phyloP scores from a whole-genome alignment of 2,113 vertebrate species.

The Dipodomys merriami region DNA sequence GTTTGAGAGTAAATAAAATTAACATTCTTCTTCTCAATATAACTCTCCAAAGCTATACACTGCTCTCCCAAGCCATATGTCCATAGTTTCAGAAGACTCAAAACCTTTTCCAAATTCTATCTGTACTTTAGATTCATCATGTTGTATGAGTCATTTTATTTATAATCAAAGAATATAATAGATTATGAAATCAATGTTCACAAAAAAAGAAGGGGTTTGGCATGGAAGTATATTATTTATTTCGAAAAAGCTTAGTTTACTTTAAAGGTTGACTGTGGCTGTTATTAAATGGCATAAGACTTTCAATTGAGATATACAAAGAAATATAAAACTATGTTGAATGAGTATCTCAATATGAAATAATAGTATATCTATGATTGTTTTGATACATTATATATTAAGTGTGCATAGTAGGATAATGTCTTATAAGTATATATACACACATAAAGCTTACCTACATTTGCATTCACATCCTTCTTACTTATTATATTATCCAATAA shows the following conservation, averaged over 20 bases:
- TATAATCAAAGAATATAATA: not conserved
- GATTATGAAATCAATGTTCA: not conserved
- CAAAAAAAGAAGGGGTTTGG: not conserved
- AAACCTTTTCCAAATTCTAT: not conserved
- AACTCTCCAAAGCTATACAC: no score
- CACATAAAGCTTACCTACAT: not conserved
- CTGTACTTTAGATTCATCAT: not conserved
- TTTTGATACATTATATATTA: constrained; percentile 2
- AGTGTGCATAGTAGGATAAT: not conserved
- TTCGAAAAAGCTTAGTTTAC: constrained; percentile 22
- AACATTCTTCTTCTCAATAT: not conserved
- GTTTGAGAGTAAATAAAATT: not conserved
- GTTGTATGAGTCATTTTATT: not conserved
- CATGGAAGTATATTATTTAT: not conserved
- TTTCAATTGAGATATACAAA: constrained; percentile 1
- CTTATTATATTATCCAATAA: not conserved
- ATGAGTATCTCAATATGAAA: constrained; percentile 31
- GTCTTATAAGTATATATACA: not conserved
- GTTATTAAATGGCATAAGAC: not conserved
- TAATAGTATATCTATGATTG: not conserved
- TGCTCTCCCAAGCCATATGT: not conserved
- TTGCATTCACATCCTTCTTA: not conserved
- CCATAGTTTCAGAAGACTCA: not conserved
- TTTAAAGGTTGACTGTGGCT: not conserved
- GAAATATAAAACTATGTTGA: constrained; percentile 20